Conservation (phyloP, 2,113 vertebrate genomes). For the Larimichthys polyactis region DNA sequence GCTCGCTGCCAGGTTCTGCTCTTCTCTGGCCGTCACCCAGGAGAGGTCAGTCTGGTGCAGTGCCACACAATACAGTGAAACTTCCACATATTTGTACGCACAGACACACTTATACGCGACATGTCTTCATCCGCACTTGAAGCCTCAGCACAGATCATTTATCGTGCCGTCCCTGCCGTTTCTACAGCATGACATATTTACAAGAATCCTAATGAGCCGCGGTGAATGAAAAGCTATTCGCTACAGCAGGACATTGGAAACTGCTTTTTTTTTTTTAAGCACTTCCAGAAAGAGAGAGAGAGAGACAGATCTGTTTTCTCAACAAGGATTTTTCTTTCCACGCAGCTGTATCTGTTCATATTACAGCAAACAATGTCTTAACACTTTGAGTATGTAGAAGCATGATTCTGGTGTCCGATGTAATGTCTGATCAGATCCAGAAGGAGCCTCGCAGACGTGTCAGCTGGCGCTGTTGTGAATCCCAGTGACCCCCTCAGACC, state of each 20-base stretch:
- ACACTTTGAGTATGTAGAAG: not conserved
- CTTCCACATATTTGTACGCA: not conserved
- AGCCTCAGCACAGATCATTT: not conserved
- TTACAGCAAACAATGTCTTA: not conserved
- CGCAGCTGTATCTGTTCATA: constrained; percentile 29
- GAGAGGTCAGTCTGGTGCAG: constrained; percentile 67
- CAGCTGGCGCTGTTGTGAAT: constrained; percentile 68
- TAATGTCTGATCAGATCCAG: not conserved
- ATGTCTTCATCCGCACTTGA: constrained; percentile 26
- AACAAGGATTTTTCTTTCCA: constrained; percentile 16
- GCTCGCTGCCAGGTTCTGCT: constrained; percentile 20
- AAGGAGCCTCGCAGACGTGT: constrained; percentile 39
- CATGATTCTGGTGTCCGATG: constrained; percentile 10
- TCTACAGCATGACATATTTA: constrained; percentile 57
- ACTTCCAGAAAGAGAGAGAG: not conserved
- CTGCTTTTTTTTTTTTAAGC: constrained; percentile 26
- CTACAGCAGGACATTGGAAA: constrained; percentile 16
- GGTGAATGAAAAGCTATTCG: constrained; percentile 46
- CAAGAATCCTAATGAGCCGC: constrained; percentile 63
- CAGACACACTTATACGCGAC: not conserved
- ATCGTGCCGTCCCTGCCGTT: constrained; percentile 40
- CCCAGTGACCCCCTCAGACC: constrained; percentile 70
- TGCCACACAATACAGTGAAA: constrained; percentile 36
- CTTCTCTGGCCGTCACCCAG: constrained; percentile 56
- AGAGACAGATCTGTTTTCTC: constrained; percentile 41